Percentiles rank a stretch among this genome's conserved stretches.
Conservation (phyloP, 2,797 vertebrate species). For the Phrynocephalus vlangalii region DNA sequence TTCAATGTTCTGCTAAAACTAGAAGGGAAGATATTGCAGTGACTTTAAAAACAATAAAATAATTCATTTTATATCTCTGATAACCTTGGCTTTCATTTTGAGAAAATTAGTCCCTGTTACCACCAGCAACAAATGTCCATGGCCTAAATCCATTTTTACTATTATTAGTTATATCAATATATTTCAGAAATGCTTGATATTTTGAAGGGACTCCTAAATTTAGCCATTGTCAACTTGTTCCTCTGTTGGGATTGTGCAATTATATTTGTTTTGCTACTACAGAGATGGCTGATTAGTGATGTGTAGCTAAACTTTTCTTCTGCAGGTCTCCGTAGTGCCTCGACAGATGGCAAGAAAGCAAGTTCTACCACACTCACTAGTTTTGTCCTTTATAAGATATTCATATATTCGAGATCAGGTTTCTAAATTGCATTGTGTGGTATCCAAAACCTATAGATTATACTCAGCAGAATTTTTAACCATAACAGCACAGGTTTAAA, state of each 20-base stretch:
- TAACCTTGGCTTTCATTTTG: neutral
- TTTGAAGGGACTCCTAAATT: neutral
- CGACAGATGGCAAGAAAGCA: neutral
- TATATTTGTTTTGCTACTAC: neutral
- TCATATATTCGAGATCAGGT: constrained; percentile 26
- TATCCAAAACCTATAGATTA: constrained; percentile 33
- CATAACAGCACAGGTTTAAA: neutral
- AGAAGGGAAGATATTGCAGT: too few relatives aligned
- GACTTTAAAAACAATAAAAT: too few relatives aligned
- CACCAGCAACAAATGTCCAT: neutral
- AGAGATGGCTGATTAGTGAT: neutral
- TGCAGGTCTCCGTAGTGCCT: neutral
- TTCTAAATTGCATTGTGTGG: constrained; percentile 12
- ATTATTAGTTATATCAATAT: neutral
- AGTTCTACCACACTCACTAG: neutral
- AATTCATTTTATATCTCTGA: neutral
- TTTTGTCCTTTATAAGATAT: neutral
- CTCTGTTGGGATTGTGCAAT: neutral
- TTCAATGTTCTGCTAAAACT: neutral
- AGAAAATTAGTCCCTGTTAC: neutral
- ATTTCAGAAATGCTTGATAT: neutral
- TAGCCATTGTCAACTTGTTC: neutral
- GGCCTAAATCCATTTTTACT: neutral
- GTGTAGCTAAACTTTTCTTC: neutral
- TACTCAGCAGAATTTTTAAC: neutral